Base-by-base conservation (phyloP, 2,797 vertebrate species). In the Tympanoctomys barrerae region DNA sequence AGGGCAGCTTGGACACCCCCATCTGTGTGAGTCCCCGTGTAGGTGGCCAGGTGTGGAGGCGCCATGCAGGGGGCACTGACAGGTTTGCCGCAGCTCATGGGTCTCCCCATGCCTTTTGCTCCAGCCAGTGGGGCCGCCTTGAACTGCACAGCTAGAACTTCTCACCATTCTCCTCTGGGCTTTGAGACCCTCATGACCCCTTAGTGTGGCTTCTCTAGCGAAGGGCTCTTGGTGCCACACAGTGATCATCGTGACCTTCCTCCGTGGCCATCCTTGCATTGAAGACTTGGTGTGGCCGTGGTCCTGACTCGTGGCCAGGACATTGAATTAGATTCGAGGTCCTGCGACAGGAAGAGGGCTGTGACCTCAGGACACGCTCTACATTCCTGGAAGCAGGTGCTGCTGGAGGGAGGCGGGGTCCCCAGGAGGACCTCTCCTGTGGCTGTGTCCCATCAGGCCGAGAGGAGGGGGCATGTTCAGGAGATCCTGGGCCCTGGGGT, bases 121-220 rank as follows among this genome's bases (percentile, higher is more conserved):
- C 54, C 1, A 1, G 3, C 36, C 19, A 13, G 39, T 26, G 18
- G 5, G 49, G 36, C 64, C 16, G 7, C 11, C 26, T 6, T 42
- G 36, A 49, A 61, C 1, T 28, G n/a, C 31, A 10, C 19, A 21
- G 10, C 16, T 54, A 21, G 42, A 3, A 14, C 31, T 4, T n/a
- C 3, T 39, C 3, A 22, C 14, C 64, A 2, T 6, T 33, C 0
- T 2, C 11, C 7, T 62, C 59, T 19, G 46, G 14, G 31, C 52
- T 5, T 2, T 2, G 7, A n/a, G 62, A 42, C 5, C 33, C 59
- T 42, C n/a, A 2, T 0, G 0, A 1, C 0, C 0, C 10, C 52
- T 6, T 9, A 10, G 52, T 7, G 64, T 21, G 46, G 10, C 73
- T 26, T 92, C 36, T 57, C 1, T 0, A 22, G 8, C n/a, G 73